Evolutionary conservation across 2,113 vertebrate genomes (phyloP).

Genomic region (Sarotherodon lohbergeri): DNA sequence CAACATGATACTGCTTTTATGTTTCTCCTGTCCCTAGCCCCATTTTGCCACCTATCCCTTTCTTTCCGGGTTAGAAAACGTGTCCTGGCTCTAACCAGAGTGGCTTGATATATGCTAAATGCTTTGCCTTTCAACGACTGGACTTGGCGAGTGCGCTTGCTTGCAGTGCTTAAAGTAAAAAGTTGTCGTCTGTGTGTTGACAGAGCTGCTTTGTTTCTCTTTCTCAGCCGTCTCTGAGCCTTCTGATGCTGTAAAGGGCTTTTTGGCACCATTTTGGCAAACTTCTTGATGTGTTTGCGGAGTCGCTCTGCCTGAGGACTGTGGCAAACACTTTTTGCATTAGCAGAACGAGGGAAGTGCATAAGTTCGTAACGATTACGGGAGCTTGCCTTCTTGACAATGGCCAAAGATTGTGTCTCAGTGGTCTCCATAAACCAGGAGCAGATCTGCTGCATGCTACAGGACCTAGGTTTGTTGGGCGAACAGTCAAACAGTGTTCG

Average conservation of each 20-base stretch:
- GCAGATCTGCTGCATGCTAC: conserved; percentile 83
- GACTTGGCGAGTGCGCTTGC: not conserved
- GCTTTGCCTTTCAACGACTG: not conserved
- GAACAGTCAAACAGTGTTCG: conserved; percentile 85
- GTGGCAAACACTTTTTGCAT: conserved; percentile 71
- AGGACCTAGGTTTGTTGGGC: conserved; percentile 73
- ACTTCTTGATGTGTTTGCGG: conserved; percentile 93
- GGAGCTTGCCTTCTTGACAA: conserved; percentile 88
- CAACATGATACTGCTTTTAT: not conserved
- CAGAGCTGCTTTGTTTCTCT: conserved; percentile 50
- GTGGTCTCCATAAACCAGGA: conserved; percentile 99
- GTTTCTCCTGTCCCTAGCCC: not conserved
- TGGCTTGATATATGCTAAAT: conserved; percentile 43
- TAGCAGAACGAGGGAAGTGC: conserved; percentile 77
- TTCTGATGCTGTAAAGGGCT: conserved; percentile 79
- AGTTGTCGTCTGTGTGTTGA: conserved; percentile 68
- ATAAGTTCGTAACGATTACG: conserved; percentile 83
- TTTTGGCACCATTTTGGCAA: conserved; percentile 88
- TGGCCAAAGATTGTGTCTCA: conserved; percentile 90
- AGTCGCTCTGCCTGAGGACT: conserved; percentile 81
- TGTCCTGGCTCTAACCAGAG: conserved; percentile 51
- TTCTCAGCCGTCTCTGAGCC: conserved; percentile 72
- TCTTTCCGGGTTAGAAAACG: conserved; percentile 53
- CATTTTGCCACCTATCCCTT: conserved; percentile 21
- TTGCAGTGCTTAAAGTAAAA: conserved; percentile 13